These are phyloP conservation scores for Sinotaia quadrata DNA, from an alignment of 2,888 invertebrate genomes.

Conservation along the genomic window DNA sequence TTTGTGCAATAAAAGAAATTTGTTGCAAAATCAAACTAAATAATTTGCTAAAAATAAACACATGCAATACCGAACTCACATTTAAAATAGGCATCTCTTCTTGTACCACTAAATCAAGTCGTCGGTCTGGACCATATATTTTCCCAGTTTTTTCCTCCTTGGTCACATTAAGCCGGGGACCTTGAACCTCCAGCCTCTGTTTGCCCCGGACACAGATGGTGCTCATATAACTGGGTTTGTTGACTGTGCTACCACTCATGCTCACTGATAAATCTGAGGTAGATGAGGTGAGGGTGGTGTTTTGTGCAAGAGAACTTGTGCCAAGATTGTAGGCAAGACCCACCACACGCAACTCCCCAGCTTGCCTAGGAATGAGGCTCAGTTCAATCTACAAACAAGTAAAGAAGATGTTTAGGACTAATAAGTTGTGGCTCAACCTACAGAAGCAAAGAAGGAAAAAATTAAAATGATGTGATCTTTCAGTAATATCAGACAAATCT, in stretches of 20 bases:
- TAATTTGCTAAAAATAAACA: neutral
- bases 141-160: conserved; percentile 75
- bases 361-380: conserved; percentile 81
- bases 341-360: conserved; percentile 82
- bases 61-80: conserved; percentile 73
- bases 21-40: neutral
- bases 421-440: neutral
- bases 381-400: conserved; percentile 76
- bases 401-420: neutral
- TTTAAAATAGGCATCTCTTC: conserved; percentile 87
- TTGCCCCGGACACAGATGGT: conserved; percentile 69
- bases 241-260: conserved; percentile 19
- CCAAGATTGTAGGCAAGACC: conserved; percentile 81
- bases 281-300: conserved; percentile 25
- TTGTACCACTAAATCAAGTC: conserved; percentile 83
- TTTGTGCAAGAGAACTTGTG: conserved; percentile 49
- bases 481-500: neutral
- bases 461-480: neutral
- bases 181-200: conserved; percentile 74
- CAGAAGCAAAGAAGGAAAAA: neutral
- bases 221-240: conserved; percentile 57
- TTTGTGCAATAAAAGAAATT: neutral
- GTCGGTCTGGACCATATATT: conserved; percentile 78
- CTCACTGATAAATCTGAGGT: conserved; percentile 12
- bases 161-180: conserved; percentile 75